Evolutionary conservation across 2,888 invertebrate genomes (phyloP), one percentile per base, ranked within the genome.

Genomic region (Lycia hirtaria): DNA sequence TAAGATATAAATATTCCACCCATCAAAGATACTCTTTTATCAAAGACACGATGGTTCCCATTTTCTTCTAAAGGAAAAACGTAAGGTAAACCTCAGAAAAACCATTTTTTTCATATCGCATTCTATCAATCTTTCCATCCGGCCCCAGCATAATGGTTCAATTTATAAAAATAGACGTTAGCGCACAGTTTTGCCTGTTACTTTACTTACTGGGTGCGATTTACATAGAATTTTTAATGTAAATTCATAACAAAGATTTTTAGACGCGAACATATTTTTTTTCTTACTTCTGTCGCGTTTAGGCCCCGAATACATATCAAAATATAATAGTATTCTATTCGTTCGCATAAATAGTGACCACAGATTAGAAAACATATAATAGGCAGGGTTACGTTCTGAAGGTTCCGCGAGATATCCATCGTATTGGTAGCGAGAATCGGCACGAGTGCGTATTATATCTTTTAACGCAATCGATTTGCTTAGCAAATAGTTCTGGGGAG

Each of bases 81-180:
- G 50, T 48, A 56, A 20, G 55, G 45, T 37, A 57, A 50, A 62
- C 63, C 63, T 47, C 43, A 35, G 50, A 60, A 59, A 63, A 63
- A 56, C 35, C 41, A 32, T 43, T 62, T 62, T 59, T 60, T 63
- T 63, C 56, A 60, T 68, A 65, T 66, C 64, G 60, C 50, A 65
- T 64, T 64, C 61, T 64, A 68, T 66, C 65, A 68, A 66, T 66
- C 64, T 66, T 48, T 59, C 53, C 58, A 54, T 60, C 63, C 60
- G 60, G 60, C 56, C 57, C 57, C 20, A 44, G 38, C 56, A 58
- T 64, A 61, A 65, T 63, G 60, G 56, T 56, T 64, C 65, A 60
- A 68, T 68, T 65, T 65, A 60, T 55, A 64, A 65, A 62, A 65
- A 59, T 57, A 59, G 55, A 62, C 50, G 64, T 53, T 45, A 56